Evolutionary conservation across 2,113 vertebrate species (phyloP).

Genomic region (Microcebus griseorufus): DNA sequence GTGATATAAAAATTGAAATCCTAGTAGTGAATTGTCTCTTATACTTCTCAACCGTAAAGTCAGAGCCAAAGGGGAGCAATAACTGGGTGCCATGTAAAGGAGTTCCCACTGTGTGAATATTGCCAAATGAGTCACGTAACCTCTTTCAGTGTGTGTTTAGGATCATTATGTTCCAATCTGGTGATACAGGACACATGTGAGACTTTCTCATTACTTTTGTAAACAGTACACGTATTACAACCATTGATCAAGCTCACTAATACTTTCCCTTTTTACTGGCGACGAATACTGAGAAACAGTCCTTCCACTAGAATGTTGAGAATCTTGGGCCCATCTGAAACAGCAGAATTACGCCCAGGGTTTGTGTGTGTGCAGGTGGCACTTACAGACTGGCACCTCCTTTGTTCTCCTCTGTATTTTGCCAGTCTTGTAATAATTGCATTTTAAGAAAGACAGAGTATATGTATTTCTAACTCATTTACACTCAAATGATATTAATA

Average conservation of each 20-base stretch:
- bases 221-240: neutral
- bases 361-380: neutral
- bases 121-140: neutral
- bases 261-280: neutral
- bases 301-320: neutral
- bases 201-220: neutral
- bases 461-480: conserved; percentile 18
- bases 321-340: neutral
- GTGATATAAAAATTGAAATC: neutral
- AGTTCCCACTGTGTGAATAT: neutral
- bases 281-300: neutral
- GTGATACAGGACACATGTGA: neutral
- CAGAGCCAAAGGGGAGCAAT: neutral
- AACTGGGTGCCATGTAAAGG: neutral
- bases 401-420: neutral
- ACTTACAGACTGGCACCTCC: neutral
- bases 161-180: neutral
- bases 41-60: neutral
- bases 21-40: neutral
- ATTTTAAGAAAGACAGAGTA: neutral
- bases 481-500: conserved; percentile 18
- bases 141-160: neutral
- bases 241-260: neutral
- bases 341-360: neutral
- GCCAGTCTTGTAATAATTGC: neutral